phyloP scores from a whole-genome alignment of 2,113 vertebrate species.

The Lasiurus cinereus region DNA sequence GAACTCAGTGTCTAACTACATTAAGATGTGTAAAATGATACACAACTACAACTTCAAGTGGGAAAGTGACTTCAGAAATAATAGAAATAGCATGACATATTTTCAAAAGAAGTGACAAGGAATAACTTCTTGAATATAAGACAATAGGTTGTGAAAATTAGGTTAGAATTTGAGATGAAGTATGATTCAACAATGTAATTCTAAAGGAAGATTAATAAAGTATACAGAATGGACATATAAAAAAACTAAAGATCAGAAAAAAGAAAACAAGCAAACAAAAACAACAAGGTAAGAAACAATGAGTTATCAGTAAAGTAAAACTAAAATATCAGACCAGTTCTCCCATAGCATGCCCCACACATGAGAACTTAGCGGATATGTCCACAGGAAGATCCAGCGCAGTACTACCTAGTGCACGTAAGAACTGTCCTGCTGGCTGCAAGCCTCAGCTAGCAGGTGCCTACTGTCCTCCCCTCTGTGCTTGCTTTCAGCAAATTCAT shows the following conservation, averaged over 20 bases:
- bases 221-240: constrained; percentile 51
- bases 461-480: constrained; percentile 98
- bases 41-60: constrained; percentile 24
- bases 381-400: constrained; percentile 82
- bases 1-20: neutral
- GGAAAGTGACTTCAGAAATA: constrained; percentile 59
- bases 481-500: constrained; percentile 98
- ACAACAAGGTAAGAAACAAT: constrained; percentile 57
- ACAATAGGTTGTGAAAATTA: neutral
- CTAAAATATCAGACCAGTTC: constrained; percentile 52
- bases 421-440: constrained; percentile 91
- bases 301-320: constrained; percentile 62
- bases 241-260: constrained; percentile 74
- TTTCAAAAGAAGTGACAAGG: constrained; percentile 54
- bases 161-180: constrained; percentile 52
- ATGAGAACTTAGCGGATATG: constrained; percentile 65
- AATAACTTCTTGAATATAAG: constrained; percentile 28
- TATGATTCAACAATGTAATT: constrained; percentile 25
- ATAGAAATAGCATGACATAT: neutral
- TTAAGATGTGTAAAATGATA: constrained; percentile 38
- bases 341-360: constrained; percentile 69
- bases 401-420: constrained; percentile 96
- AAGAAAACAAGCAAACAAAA: constrained; percentile 75
- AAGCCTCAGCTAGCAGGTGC: constrained; percentile 96
- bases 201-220: constrained; percentile 46